Evolutionary conservation across 1,140 invertebrate genomes (phyloP), one percentile per base, ranked within the genome.

Genomic region (Portunus trituberculatus): DNA sequence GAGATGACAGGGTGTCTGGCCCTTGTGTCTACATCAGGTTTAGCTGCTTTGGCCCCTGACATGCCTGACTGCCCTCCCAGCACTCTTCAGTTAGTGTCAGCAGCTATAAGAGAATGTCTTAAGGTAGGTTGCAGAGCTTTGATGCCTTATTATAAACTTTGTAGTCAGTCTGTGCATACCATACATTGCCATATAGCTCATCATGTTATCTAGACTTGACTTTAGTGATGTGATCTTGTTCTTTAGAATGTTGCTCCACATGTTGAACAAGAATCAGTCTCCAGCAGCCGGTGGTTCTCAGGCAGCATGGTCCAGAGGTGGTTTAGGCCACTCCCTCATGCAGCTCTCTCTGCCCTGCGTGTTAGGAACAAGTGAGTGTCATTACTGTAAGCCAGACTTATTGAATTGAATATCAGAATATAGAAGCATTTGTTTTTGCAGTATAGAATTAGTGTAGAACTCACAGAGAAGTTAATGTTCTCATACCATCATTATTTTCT

Each of bases 1-100:
- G 96, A 94, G 20, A 89, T 93, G n/a, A 94, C 95, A 39, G 96
- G 94, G 4, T 95, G 96, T 67, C 82, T 96, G 32, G 93, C 96
- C 28, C 90, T 96, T 14, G 76, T 96, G 83, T 96, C 96, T 32
- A 76, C 94, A 0, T 96, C 96, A 67, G 94, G 94, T 25, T 89
- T 96, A 3, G 96, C 94, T 46, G 92, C 93, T 8, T 94, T 95
- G 29, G 94, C 96, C 67, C 67, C 67, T n/a, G 20, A 76, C 96
- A 86, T 92, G 94, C 28, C 93, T 96, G 8, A 95, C 93, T 46
- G 92, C 93, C 16, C 96, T 95, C 45, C 67, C 67, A 76, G 67
- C 67, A 94, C 96, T 14, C 82, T 88, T 12, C 87, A 92, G 28
- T 95, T 95, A 52, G 94, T 95, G 3, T n/a, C 94, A 89, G 46